These are phyloP conservation scores for Ypsolopha scabrella DNA, from an alignment of 2,888 invertebrate genomes.

Conservation along the genomic window DNA sequence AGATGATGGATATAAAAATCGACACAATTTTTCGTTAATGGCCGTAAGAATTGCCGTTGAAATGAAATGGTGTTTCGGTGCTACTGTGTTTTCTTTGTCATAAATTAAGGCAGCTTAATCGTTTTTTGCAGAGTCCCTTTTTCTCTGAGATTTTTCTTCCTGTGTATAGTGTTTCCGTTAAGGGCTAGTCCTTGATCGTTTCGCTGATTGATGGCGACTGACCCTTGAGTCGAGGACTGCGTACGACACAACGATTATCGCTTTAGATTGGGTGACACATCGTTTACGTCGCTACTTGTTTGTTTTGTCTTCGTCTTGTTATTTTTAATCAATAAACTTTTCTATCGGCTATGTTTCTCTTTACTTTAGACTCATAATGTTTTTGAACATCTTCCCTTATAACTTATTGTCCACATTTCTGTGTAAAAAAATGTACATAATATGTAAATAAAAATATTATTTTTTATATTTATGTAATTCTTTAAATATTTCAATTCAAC, in stretches of 20 bases:
- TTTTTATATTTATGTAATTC: too few species aligned
- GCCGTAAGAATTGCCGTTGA: slow-evolving; percentile 38
- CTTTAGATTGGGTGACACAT: slow-evolving; percentile 37
- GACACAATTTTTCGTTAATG: slow-evolving; percentile 65
- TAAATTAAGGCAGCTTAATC: background rate
- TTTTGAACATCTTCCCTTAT: too few species aligned
- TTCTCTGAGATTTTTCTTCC: background rate
- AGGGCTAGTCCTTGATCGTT: background rate
- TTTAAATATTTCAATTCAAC: too few species aligned
- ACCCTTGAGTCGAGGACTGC: slow-evolving; percentile 15
- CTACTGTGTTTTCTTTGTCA: slow-evolving; percentile 27
- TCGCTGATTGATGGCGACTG: slow-evolving; percentile 34
- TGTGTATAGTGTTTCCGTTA: slow-evolving; percentile 1
- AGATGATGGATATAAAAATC: slow-evolving; percentile 66
- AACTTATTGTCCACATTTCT: too few species aligned
- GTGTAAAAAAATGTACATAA: too few species aligned
- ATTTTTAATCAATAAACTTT: slow-evolving; percentile 15
- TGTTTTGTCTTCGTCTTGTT: slow-evolving; percentile 13
- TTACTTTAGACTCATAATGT: background rate
- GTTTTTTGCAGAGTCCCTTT: too few species aligned
- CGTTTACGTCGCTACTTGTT: slow-evolving; percentile 27
- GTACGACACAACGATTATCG: slow-evolving; percentile 30
- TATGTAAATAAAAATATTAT: too few species aligned
- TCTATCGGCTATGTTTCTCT: background rate
- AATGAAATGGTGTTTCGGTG: slow-evolving; percentile 34